Percentiles rank a stretch among this genome's conserved stretches.
These are phyloP conservation scores for Caerostris extrusa DNA, from an alignment of 1,140 invertebrate species.

Conservation along the genomic window DNA sequence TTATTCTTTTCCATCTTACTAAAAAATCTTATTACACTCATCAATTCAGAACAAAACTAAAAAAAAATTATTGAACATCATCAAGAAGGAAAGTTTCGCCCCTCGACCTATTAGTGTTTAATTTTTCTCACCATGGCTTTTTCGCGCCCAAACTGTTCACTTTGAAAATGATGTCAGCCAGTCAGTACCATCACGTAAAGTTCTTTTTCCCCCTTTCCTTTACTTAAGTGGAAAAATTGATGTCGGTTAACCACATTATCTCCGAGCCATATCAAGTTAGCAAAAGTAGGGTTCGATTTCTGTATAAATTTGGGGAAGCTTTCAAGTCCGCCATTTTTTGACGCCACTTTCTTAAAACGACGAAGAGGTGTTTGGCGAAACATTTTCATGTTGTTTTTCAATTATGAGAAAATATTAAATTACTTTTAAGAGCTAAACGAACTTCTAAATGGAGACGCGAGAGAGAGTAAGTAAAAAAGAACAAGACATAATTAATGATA, in stretches of 20 bases:
- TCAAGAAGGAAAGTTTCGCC: neutral
- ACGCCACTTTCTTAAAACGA: neutral
- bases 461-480: neutral
- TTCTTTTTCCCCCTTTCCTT: neutral
- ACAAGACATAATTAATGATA: neutral
- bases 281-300: neutral
- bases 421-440: neutral
- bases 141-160: neutral
- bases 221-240: neutral
- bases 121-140: neutral
- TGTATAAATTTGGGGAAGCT: slow-evolving; percentile 5
- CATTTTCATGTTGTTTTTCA: neutral
- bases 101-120: neutral
- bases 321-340: neutral
- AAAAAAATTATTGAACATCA: neutral
- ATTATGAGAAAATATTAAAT: slow-evolving; percentile 2
- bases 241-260: neutral
- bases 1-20: neutral
- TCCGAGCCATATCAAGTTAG: neutral
- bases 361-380: neutral
- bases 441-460: neutral
- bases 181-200: neutral
- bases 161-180: neutral
- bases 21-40: neutral
- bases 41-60: neutral